Base-by-base conservation (phyloP, 2,113 vertebrate species). In the Furnarius figulus region DNA sequence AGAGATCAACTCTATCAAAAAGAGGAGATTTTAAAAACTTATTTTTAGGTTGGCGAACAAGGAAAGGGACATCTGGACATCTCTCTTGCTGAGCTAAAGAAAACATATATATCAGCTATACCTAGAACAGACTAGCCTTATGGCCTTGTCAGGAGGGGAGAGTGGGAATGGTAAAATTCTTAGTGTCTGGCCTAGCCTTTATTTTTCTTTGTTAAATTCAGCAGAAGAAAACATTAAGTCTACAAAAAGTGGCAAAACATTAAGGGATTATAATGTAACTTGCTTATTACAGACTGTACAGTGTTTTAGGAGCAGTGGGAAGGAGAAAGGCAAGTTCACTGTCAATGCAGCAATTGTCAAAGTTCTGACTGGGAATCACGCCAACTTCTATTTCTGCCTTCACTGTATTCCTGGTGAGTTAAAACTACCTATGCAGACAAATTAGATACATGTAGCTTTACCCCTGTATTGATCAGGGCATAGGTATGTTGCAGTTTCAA, bases 331-430 rank as follows among this genome's bases (percentile, higher is more conserved):
- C 37, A 86, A 74, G 46, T 46, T 80, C 21, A 14, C 9, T 44
- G 27, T 89, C 76, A 85, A 17, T 58, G 50, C 52, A 88, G 79
- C 30, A 3, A 8, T 53, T 62, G 40, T 28, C 59, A 59, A 71
- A 47, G 33, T 71, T 92, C 68, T 74, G 61, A 71, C 59, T 63
- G 59, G 94, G 95, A 92, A 46, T 59, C 10, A 11, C 4, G 63
- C 83, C 88, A 93, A 9, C 30, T 68, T 85, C 74, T 90, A 49
- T 73, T 96, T 91, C 86, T 90, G 83, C 65, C 39, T 50, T 42
- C 56, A 66, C 2, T 76, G 25, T 90, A 14, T 63, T 93, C 46
- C 50, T 81, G 39, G 27, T 27, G 28, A 77, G 22, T 77, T 66
- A 92, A 50, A 93, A 77, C 68, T 62, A 70, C 50, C n/a, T 56